Base-by-base conservation (phyloP, 2,797 vertebrate genomes). In the Psittacula echo region DNA sequence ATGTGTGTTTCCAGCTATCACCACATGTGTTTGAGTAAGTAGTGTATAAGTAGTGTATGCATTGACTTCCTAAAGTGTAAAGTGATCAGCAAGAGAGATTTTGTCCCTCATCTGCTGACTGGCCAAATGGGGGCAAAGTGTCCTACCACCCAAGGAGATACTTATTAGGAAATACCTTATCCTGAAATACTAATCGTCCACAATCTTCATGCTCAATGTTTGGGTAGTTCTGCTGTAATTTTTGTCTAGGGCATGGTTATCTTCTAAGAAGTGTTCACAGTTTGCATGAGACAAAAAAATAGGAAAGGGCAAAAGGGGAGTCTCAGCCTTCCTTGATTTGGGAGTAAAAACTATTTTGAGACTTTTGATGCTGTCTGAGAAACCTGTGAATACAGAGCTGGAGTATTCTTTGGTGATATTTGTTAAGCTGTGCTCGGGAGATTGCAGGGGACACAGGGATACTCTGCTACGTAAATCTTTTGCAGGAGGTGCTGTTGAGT, bases 41-140 rank as follows among this genome's bases (percentile, higher is more conserved):
- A 32, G 41, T 0, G 0, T 61, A 3, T 44, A 53, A 68, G 29
- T 24, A 41, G 54, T 15, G 11, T 18, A 16, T 34, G 41, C 0
- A 0, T 15, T 83, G 80, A 50, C 45, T 82, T 81, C 50, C 42
- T 47, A 9, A 85, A 86, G 47, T 0, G 0, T 61, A 11, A 15
- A 7, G 32, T 41, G 76, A 44, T 51, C 56, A 75, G 13, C 29
- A 54, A 34, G 24, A 50, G 34, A 79, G 34, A 41, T 65, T 85
- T 90, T 54, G 32, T 91, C 37, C n/a, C 30, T 82, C 47, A 41
- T 44, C 32, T 29, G 5, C 42, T 82, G 39, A 9, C 64, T 85
- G 73, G 12, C 42, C 20, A 78, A 83, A 81, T 8, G 0, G 0
- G 47, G 41, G 41, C 23, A 53, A 67, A 74, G 17, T 5, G 4